Evolutionary conservation across 2,113 vertebrate species (phyloP), one percentile per base, ranked within the genome.

Genomic region (Antidorcas marsupialis): DNA sequence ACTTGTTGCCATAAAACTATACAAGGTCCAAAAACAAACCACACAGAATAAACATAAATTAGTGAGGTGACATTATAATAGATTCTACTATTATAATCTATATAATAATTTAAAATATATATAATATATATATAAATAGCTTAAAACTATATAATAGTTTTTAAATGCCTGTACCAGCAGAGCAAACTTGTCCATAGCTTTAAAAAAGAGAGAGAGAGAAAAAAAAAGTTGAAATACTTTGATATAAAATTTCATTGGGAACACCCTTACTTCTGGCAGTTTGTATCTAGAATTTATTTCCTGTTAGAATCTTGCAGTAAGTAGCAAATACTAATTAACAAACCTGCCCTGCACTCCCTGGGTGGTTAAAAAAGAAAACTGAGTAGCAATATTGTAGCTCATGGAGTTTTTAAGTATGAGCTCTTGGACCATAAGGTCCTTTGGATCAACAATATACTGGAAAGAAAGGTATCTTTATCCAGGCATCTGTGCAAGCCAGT

Each of bases 311-410:
- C 43, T 89, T 92, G 81, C 85, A 87, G 36, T 47, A 74, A 33
- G 79, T 62, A 36, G 33, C 74, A 98, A 95, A 96, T 88, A 47
- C 21, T 74, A 97, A 96, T 94, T 76, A 97, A 59, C 52, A 92
- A 93, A 76, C 81, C 27, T 30, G 27, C 36, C 19, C 14, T 16
- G n/a, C 2, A 13, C 36, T 92, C 23, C 17, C 3, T 88, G 81
- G 36, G 55, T 94, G 50, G 71, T 82, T 87, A 83, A 71, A 83
- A 64, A 64, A 59, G 76, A 76, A 94, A 78, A 83, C 12, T 43
- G 7, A 28, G 5, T 39, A 55, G 10, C 0, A 10, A 82, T 47
- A 4, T 62, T 86, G 39, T 15, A n/a, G 47, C 47, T 94, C 47
- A 50, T n/a, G 43, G 27, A 91, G 64, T 67, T 95, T 71, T 96